These are phyloP conservation scores for Lithophane semibrunnea DNA, from an alignment of 2,888 invertebrate species.

Conservation along the genomic window DNA sequence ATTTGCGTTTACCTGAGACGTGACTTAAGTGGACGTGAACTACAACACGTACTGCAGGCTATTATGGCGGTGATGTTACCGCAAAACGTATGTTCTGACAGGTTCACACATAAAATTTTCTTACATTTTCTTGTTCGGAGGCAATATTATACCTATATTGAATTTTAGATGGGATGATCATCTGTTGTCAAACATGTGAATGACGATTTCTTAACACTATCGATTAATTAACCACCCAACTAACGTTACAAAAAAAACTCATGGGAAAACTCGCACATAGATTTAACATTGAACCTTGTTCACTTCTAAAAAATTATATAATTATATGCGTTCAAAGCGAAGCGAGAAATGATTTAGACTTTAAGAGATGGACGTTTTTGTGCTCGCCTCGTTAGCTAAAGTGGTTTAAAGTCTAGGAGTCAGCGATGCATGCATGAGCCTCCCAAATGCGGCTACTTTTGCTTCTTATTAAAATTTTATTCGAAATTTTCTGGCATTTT, in stretches of 20 bases:
- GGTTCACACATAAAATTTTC: background rate
- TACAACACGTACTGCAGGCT: background rate
- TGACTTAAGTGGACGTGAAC: background rate
- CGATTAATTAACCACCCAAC: no score
- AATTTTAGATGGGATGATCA: background rate
- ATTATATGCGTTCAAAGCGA: constrained; percentile 40
- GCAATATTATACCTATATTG: no score
- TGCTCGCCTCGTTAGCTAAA: constrained; percentile 56
- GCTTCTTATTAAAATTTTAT: constrained; percentile 59
- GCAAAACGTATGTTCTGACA: background rate
- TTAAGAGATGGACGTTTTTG: constrained; percentile 49
- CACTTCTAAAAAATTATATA: constrained; percentile 9
- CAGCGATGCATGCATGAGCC: constrained; percentile 58
- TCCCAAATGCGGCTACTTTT: constrained; percentile 57
- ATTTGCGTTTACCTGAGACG: background rate
- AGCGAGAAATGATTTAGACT: constrained; percentile 43
- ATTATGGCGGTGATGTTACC: background rate
- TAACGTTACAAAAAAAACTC: background rate
- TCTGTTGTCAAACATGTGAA: background rate
- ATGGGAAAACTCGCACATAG: background rate
- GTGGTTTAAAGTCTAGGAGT: constrained; percentile 58
- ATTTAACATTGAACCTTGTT: background rate
- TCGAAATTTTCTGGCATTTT: constrained; percentile 45
- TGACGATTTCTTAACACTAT: background rate
- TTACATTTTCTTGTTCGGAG: background rate